Evolutionary conservation across 1,140 invertebrate species (phyloP).

Genomic region (Drosophila bocqueti): DNA sequence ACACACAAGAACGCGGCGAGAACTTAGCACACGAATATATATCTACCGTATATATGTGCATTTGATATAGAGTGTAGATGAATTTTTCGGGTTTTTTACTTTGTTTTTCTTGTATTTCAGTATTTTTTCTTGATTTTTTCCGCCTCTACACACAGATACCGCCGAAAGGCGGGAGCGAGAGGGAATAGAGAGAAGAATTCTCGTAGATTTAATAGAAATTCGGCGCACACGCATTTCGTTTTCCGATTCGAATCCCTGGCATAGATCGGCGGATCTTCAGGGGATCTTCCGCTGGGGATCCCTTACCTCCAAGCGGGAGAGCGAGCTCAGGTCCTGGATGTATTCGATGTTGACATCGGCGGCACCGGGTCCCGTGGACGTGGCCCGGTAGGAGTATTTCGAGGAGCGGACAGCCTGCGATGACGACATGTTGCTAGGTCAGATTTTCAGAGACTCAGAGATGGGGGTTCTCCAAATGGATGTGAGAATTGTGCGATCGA

Average conservation of each 20-base stretch:
- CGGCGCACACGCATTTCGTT: constrained; percentile 48
- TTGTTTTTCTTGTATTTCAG: constrained; percentile 39
- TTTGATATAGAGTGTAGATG: constrained; percentile 49
- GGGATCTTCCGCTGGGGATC: constrained; percentile 2
- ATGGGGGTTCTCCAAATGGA: constrained; percentile 36
- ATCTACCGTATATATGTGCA: constrained; percentile 35
- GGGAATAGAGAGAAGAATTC: constrained; percentile 15
- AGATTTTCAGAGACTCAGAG: constrained; percentile 56
- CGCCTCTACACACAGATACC: constrained; percentile 36
- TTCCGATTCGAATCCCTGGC: constrained; percentile 3
- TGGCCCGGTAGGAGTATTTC: constrained; percentile 93
- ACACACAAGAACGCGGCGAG: constrained; percentile 64
- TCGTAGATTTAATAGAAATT: constrained; percentile 36
- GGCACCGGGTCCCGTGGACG: constrained; percentile 90
- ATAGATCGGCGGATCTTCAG: not conserved
- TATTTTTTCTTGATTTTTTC: constrained; percentile 32
- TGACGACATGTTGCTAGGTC: constrained; percentile 85
- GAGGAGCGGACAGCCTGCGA: constrained; percentile 93
- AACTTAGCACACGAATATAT: constrained; percentile 39
- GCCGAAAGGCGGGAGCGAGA: constrained; percentile 4
- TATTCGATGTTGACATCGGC: constrained; percentile 97
- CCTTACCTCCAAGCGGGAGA: constrained; percentile 96
- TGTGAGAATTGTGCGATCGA: constrained; percentile 19
- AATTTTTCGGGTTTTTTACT: constrained; percentile 53
- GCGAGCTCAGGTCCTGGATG: constrained; percentile 95